Base-by-base conservation (phyloP, 2,113 vertebrate species). In the Progne subis region DNA sequence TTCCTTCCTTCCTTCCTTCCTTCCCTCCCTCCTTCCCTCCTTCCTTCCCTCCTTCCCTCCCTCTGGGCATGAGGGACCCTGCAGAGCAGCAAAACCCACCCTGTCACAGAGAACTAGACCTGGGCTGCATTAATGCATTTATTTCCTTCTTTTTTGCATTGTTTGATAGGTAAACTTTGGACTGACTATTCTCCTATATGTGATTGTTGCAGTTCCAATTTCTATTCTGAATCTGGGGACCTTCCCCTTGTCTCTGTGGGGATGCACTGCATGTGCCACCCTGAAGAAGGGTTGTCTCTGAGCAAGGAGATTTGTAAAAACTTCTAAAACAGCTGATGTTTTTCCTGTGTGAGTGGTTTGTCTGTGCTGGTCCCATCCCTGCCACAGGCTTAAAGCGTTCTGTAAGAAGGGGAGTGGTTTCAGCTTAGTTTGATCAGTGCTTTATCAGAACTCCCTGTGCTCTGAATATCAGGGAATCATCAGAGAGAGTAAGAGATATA, bases 111-210 rank as follows among this genome's bases (percentile, higher is more conserved):
- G n/a, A 47, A 3, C 25, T 37, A 56, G 23, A 60, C 7, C 43
- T 46, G 37, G 61, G 34, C 46, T 9, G 21, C 46, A 25, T 8
- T 23, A 12, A 13, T 49, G 50, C 23, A 5, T 31, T 26, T 57
- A 6, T 25, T 64, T 2, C 24, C 49, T 32, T 17, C 5, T 4
- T 21, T 14, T 17, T 29, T 11, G 4, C 19, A 2, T 74, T 50
- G 9, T 55, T 34, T 7, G 15, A 9, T 28, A 55, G 56, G 12
- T 37, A 5, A 39, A 21, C 29, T n/a, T n/a, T 34, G 26, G 43
- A 20, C 18, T 10, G 17, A 23, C 17, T 63, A 0, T 53, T 86
- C 41, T 64, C 31, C 60, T 67, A 0, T 3, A 1, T 21, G 43
- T 34, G 44, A 18, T 29, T 34, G 29, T 41, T 71, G 59, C 46